Evolutionary conservation across 2,888 invertebrate species (phyloP).

Genomic region (Callinectes sapidus): DNA sequence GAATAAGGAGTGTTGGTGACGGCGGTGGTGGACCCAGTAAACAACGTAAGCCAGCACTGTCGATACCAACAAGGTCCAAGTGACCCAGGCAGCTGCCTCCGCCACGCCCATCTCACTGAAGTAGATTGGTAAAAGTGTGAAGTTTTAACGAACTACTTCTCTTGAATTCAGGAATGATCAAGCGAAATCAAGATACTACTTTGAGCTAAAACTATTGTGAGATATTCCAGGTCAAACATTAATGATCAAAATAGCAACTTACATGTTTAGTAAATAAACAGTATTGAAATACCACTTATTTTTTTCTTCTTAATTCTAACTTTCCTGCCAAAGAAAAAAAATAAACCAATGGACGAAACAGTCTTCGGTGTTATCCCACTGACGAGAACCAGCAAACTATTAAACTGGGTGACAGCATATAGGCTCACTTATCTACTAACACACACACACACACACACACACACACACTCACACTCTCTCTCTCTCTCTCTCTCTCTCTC

Average conservation of each 20-base stretch:
- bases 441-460: slow-evolving; percentile 31
- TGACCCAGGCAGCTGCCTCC: background rate
- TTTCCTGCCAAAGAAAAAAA: background rate
- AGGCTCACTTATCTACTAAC: too few relatives aligned
- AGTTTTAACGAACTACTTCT: background rate
- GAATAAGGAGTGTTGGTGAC: slow-evolving; percentile 44
- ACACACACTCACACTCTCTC: background rate
- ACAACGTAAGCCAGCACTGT: background rate
- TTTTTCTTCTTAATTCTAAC: background rate
- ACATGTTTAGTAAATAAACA: background rate
- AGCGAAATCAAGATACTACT: background rate
- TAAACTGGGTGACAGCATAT: background rate
- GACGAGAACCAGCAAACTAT: background rate
- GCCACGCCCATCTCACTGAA: background rate
- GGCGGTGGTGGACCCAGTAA: slow-evolving; percentile 43
- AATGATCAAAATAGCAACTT: background rate
- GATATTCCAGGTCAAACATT: background rate
- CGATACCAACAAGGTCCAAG: slow-evolving; percentile 28
- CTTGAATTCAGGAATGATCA: background rate
- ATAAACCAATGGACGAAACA: background rate
- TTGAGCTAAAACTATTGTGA: background rate
- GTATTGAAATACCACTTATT: background rate
- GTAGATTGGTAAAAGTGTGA: background rate
- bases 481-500: too few relatives aligned
- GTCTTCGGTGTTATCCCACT: background rate